These are phyloP conservation scores for Girardinichthys multiradiatus DNA, from an alignment of 2,113 vertebrate genomes.

Conservation along the genomic window DNA sequence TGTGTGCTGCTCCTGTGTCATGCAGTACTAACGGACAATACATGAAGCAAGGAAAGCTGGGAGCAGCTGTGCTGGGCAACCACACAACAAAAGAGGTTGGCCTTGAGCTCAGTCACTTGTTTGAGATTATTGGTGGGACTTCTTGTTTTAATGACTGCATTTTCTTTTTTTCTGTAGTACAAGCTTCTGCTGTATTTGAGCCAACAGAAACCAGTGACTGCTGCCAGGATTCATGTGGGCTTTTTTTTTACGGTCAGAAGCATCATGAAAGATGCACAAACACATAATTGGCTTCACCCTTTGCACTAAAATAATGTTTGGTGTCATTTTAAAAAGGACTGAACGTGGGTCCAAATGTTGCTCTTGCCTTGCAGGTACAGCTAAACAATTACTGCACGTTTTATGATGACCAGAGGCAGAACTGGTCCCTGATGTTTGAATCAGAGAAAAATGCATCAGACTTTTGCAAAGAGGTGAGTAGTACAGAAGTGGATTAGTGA, in stretches of 20 bases:
- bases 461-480: slow-evolving; percentile 91
- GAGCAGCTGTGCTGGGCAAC: slow-evolving; percentile 91
- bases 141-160: slow-evolving; percentile 20
- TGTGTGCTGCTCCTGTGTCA: slow-evolving; percentile 18
- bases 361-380: slow-evolving; percentile 81
- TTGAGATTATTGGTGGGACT: slow-evolving; percentile 38
- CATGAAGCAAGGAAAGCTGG: slow-evolving; percentile 94
- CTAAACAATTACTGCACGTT: slow-evolving; percentile 93
- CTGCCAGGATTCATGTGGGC: slow-evolving; percentile 86
- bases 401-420: slow-evolving; percentile 96
- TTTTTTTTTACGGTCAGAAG: slow-evolving; percentile 90
- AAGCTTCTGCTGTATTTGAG: slow-evolving; percentile 93
- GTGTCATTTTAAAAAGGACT: neutral
- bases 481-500: neutral
- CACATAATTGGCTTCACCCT: neutral
- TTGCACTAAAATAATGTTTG: neutral
- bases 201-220: slow-evolving; percentile 90
- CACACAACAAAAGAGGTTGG: slow-evolving; percentile 88
- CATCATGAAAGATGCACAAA: neutral
- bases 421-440: slow-evolving; percentile 98
- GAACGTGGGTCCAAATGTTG: neutral
- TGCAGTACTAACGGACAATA: slow-evolving; percentile 90
- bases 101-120: slow-evolving; percentile 35
- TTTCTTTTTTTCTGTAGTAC: slow-evolving; percentile 81
- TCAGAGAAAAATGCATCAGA: slow-evolving; percentile 86